Evolutionary conservation across 2,888 invertebrate genomes (phyloP), one percentile per base, ranked within the genome.

Genomic region (Mermis nigrescens): DNA sequence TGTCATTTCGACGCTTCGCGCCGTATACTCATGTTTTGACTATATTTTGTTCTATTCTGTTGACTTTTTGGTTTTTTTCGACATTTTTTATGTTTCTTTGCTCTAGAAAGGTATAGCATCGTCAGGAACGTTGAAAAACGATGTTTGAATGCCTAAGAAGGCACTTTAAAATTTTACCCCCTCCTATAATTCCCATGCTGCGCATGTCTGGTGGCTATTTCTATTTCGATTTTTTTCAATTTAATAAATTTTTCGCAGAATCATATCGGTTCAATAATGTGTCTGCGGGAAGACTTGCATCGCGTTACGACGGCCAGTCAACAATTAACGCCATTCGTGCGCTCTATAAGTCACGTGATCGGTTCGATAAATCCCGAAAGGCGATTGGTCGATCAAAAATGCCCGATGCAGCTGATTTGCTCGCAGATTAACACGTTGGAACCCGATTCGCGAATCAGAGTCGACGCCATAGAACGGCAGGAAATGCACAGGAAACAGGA

Each of bases 371-470:
- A 64, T 46, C 58, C 58, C 7, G 57, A 62, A 26, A 63, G 65
- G 19, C 56, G 60, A 19, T 48, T 54, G 54, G 63, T 66, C 2
- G 67, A 67, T 1, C 65, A 66, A 28, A 67, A 65, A 2, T 68
- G 70, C 3, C 71, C 71, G 46, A 71, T 71, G 71, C 71, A 72
- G 58, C 65, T 66, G 51, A 71, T 71, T 28, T 71, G 71, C 59
- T 56, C 63, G 46, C 70, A 74, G 63, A 76, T 76, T 46, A 69
- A 63, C 52, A 72, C 71, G 22, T 70, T 75, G 57, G 71, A 70
- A 32, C 75, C 74, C 31, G 73, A 75, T 64, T 72, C 73, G 56
- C 68, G 71, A 46, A 70, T 69, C 15, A 58, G 66, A 19, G 61
- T 64, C 26, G 63, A 64, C n/a, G 67, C 66, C 26, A 66, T 66